These are phyloP conservation scores for Thamnophis sirtalis DNA, from an alignment of 2,113 vertebrate species.

Conservation along the genomic window DNA sequence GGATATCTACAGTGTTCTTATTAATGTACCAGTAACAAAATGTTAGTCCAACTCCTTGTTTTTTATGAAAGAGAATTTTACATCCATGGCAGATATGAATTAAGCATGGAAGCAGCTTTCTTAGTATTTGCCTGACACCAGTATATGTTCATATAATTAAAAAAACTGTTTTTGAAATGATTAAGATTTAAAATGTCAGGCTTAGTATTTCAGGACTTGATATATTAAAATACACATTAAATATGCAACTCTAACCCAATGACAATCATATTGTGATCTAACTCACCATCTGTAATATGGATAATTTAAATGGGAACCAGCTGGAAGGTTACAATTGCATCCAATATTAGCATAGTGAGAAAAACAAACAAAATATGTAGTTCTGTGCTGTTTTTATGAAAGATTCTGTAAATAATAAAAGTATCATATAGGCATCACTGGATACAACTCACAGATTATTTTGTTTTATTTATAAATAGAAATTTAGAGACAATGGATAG, in stretches of 20 bases:
- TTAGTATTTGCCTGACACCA: not conserved
- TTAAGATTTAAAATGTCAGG: not conserved
- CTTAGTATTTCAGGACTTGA: not conserved
- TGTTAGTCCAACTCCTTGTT: not conserved
- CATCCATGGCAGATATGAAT: not conserved
- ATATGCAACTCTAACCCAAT: not conserved
- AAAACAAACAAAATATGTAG: not conserved
- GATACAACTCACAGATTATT: not conserved
- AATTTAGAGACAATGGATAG: not conserved
- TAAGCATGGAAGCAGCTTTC: not conserved
- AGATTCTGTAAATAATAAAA: not conserved
- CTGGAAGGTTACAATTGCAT: not conserved
- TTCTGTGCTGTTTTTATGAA: not conserved
- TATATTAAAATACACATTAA: not conserved
- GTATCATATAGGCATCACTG: not conserved
- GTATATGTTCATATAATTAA: not conserved
- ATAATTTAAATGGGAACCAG: not conserved
- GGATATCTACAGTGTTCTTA: not conserved
- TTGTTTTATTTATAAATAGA: not conserved
- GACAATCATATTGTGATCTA: not conserved
- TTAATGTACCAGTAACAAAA: not conserved
- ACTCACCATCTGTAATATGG: not conserved
- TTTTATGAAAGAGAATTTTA: not conserved
- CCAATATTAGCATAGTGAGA: not conserved
- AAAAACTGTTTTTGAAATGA: not conserved